A percentile compares a stretch with the other conserved stretches of the same genome.
phyloP scores from a whole-genome alignment of 2,888 invertebrate genomes.

The Eristalinus sepulchralis region DNA sequence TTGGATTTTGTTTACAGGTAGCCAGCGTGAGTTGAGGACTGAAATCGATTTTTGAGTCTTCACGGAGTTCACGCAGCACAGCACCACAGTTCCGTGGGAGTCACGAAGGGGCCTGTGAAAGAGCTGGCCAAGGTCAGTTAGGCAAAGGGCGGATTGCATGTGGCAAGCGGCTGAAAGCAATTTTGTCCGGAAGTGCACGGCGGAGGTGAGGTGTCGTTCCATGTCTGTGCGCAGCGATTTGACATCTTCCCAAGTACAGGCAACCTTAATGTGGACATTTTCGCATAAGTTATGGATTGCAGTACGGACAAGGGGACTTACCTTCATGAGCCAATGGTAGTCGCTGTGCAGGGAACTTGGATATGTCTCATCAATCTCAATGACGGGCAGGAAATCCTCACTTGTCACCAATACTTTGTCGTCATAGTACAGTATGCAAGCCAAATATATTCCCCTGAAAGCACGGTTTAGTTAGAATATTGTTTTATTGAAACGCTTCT shows the following conservation, averaged over 20 bases:
- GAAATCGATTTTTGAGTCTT: slow-evolving; percentile 89
- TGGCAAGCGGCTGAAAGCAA: slow-evolving; percentile 95
- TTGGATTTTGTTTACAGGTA: slow-evolving; percentile 91
- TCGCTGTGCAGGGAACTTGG: slow-evolving; percentile 95
- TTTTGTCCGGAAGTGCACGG: slow-evolving; percentile 95
- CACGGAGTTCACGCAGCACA: slow-evolving; percentile 90
- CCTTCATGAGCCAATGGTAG: slow-evolving; percentile 99
- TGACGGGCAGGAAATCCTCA: slow-evolving; percentile 97
- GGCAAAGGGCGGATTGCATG: slow-evolving; percentile 94
- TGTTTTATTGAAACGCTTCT: neutral
- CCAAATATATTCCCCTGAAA: slow-evolving; percentile 94
- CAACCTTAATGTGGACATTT: slow-evolving; percentile 84
- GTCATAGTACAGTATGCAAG: slow-evolving; percentile 96
- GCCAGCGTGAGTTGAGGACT: slow-evolving; percentile 95
- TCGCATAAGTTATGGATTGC: neutral
- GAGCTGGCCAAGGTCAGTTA: slow-evolving; percentile 96
- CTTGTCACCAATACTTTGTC: slow-evolving; percentile 97
- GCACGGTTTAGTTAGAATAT: neutral
- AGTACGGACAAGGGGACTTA: slow-evolving; percentile 77
- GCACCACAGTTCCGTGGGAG: slow-evolving; percentile 93
- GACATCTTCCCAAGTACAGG: slow-evolving; percentile 98
- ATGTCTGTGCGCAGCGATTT: slow-evolving; percentile 95
- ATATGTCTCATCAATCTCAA: slow-evolving; percentile 98
- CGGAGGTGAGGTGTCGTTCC: slow-evolving; percentile 95
- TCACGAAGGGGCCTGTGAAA: slow-evolving; percentile 95